Evolutionary conservation across 2,113 vertebrate species (phyloP), one percentile per base, ranked within the genome.

Genomic region (Pteruthius melanotis): DNA sequence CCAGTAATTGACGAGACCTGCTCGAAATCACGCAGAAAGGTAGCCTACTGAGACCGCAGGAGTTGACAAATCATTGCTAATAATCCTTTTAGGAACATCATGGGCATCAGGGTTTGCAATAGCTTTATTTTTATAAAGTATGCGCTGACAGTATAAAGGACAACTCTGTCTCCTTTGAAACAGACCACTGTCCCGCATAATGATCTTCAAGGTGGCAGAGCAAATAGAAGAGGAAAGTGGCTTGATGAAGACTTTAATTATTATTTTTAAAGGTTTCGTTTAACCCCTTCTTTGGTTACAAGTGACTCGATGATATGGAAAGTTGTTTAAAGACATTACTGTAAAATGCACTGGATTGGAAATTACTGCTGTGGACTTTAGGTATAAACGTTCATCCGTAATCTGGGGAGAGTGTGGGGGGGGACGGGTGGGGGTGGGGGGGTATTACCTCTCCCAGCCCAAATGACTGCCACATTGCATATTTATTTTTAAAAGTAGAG

Each of bases 1-100:
- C 87, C 77, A 90, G 97, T 99, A 99, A 99, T 98, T 98, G 98
- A 97, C 95, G 97, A 97, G 97, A 98, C 97, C 98, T 72, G 97
- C 97, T 96, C 96, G 97, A 97, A 98, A 98, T 98, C 98, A 99
- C 98, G 98, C 97, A 97, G 98, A 95, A 95, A 97, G 97, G 98
- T 95, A 98, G 97, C 98, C 98, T 81, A 97, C 97, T 93, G 98
- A 98, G 98, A 97, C 97, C 78, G 84, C 96, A 97, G 97, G 97
- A 95, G 97, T 88, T 98, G 98, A 97, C 97, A 98, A 98, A 98
- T 98, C 98, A 97, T 72, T 95, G 97, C 97, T 98, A 98, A 98
- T 98, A 98, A 98, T 98, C 98, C 98, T 98, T 97, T 98, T 98
- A 98, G 96, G 97, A 98, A 93, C 93, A 97, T 95, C 94, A 74